phyloP scores from a whole-genome alignment of 2,113 vertebrate species.

The Mustela lutreola region DNA sequence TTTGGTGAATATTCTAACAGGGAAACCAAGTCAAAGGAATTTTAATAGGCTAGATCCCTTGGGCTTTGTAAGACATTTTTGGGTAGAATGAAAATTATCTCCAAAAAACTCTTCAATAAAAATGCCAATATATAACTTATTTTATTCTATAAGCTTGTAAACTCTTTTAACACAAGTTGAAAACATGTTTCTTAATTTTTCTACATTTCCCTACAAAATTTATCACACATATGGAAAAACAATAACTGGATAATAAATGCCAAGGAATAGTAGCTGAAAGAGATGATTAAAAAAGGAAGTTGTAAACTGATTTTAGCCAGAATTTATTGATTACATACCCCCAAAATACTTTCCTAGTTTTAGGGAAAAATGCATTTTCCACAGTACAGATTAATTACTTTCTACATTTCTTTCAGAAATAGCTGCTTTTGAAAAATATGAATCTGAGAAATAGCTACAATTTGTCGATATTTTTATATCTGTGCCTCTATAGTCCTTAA shows the following conservation, averaged over 20 bases:
- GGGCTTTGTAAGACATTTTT: not conserved
- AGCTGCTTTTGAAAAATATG: not conserved
- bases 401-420: not conserved
- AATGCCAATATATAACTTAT: not conserved
- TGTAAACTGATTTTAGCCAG: not conserved
- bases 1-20: not conserved
- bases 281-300: not conserved
- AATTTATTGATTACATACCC: not conserved
- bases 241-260: not conserved
- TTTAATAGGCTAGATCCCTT: not conserved
- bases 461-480: not conserved
- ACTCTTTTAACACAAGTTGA: not conserved
- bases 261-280: not conserved
- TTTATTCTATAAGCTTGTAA: constrained; percentile 24
- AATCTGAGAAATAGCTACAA: constrained; percentile 27
- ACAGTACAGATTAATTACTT: not conserved
- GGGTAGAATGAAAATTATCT: not conserved
- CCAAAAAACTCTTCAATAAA: not conserved
- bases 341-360: constrained; percentile 4
- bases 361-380: not conserved
- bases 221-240: not conserved
- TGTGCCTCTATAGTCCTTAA: constrained; percentile 7
- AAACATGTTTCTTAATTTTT: not conserved
- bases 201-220: not conserved
- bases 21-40: not conserved